Evolutionary conservation across 2,113 vertebrate genomes (phyloP).

Genomic region (Copsychus sechellarum): DNA sequence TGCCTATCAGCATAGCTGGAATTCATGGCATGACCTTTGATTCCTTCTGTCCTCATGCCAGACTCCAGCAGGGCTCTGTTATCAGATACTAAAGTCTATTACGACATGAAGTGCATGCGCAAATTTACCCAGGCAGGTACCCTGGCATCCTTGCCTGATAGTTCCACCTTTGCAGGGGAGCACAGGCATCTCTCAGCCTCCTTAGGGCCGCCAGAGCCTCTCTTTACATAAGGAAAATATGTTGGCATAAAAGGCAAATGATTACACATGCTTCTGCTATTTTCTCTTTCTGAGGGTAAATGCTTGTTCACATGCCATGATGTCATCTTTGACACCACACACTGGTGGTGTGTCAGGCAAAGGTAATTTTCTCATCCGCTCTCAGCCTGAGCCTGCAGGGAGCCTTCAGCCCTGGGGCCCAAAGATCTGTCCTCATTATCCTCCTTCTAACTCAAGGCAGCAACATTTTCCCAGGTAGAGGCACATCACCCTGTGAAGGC

Average conservation of each 20-base stretch:
- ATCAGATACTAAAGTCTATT: conserved; percentile 59
- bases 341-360: background rate
- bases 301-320: background rate
- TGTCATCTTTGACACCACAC: conserved; percentile 8
- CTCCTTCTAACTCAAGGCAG: background rate
- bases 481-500: background rate
- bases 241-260: background rate
- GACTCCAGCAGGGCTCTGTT: conserved; percentile 64
- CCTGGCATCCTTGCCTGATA: conserved; percentile 57
- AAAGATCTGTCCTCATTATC: background rate
- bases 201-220: conserved; percentile 44
- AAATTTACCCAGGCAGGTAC: conserved; percentile 62
- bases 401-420: background rate
- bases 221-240: conserved; percentile 61
- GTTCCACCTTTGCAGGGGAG: conserved; percentile 32
- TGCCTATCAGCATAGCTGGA: conserved; percentile 70
- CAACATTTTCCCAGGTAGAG: background rate
- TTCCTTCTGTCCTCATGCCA: conserved; percentile 62
- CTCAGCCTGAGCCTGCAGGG: background rate
- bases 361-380: rapidly evolving
- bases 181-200: conserved; percentile 38
- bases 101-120: conserved; percentile 47
- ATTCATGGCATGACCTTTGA: conserved; percentile 66
- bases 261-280: conserved; percentile 48
- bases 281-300: background rate